Conservation (phyloP, 2,888 invertebrate species). For the Lasioglossum figueresi region DNA sequence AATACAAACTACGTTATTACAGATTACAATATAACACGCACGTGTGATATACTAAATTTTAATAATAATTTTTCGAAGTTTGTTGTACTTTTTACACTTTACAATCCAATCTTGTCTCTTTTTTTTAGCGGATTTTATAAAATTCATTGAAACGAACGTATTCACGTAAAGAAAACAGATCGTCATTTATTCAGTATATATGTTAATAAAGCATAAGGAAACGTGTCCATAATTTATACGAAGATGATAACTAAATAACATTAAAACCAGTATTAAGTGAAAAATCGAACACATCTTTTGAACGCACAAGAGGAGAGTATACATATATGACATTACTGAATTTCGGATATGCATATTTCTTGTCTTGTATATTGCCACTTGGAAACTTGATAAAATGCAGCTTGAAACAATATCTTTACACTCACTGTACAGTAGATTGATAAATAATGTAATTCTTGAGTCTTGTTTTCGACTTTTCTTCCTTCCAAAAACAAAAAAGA, state of each 20-base stretch:
- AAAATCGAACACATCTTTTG: constrained; percentile 30
- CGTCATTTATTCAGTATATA: background rate
- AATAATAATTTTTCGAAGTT: constrained; percentile 8
- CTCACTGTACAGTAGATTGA: constrained; percentile 52
- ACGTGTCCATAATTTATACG: constrained; percentile 1
- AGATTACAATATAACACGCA: constrained; percentile 32
- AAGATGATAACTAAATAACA: background rate
- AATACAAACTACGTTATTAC: constrained; percentile 38
- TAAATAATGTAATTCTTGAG: constrained; percentile 55
- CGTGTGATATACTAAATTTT: constrained; percentile 10
- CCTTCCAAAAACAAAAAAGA: constrained; percentile 25
- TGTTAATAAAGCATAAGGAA: background rate
- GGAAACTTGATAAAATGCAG: constrained; percentile 56
- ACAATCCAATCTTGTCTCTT: constrained; percentile 22
- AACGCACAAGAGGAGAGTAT: constrained; percentile 19
- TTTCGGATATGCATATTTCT: constrained; percentile 57
- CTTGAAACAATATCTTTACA: constrained; percentile 49
- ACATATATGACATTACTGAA: constrained; percentile 44
- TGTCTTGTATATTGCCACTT: constrained; percentile 66
- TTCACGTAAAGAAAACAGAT: background rate
- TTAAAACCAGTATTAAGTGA: background rate
- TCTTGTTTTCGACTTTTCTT: constrained; percentile 38
- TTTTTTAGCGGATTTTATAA: constrained; percentile 16
- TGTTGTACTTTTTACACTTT: constrained; percentile 35
- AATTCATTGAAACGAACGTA: constrained; percentile 13